phyloP scores from a whole-genome alignment of 2,888 invertebrate genomes.

The Agrotis exclamationis region DNA sequence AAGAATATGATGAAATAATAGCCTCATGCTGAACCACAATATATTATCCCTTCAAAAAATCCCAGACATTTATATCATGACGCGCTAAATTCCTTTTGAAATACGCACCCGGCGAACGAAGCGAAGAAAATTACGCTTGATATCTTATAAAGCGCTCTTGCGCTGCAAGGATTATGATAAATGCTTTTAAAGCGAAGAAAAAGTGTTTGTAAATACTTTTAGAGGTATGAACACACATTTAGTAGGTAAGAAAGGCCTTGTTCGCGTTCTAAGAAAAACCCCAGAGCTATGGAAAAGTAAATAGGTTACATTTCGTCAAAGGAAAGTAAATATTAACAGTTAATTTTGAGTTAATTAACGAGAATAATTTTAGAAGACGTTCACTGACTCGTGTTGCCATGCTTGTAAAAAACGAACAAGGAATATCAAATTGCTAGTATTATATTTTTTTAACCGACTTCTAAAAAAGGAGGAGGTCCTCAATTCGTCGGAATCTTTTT shows the following conservation, averaged over 20 bases:
- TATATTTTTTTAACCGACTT: no score
- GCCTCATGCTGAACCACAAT: background rate
- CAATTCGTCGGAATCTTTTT: no score
- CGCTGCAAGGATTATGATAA: slow-evolving; percentile 51
- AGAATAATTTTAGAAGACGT: slow-evolving; percentile 19
- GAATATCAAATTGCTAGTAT: no score
- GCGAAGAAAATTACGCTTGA: slow-evolving; percentile 26
- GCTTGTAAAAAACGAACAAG: background rate
- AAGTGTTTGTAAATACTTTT: slow-evolving; percentile 12
- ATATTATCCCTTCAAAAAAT: background rate
- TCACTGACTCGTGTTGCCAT: background rate
- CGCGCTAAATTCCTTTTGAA: slow-evolving; percentile 35
- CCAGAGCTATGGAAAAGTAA: slow-evolving; percentile 24
- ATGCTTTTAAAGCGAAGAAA: slow-evolving; percentile 29
- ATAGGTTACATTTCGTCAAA: slow-evolving; percentile 19
- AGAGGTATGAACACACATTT: slow-evolving; percentile 13
- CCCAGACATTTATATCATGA: slow-evolving; percentile 8
- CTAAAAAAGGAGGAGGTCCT: no score
- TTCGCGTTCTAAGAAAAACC: slow-evolving; percentile 20
- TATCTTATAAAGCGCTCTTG: slow-evolving; percentile 16
- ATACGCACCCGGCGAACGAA: slow-evolving; percentile 15
- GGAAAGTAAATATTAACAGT: slow-evolving; percentile 46
- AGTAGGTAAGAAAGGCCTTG: slow-evolving; percentile 18
- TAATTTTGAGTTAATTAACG: slow-evolving; percentile 46
- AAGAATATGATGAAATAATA: background rate